Evolutionary conservation across 2,797 vertebrate genomes (phyloP), one percentile per base, ranked within the genome.

Genomic region (Gambusia yucatana): DNA sequence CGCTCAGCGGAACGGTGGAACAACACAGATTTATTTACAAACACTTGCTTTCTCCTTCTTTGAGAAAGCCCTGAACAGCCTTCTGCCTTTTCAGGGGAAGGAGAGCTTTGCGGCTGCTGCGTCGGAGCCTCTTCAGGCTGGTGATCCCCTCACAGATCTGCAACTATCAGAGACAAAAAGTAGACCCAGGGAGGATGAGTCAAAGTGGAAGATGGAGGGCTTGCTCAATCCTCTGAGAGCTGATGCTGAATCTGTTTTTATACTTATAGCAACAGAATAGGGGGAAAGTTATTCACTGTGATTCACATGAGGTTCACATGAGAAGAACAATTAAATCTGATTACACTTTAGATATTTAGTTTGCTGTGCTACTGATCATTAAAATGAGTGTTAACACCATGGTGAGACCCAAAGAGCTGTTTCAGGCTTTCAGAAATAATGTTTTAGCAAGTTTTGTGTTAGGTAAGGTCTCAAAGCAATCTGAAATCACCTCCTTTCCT

Each of bases 1-100:
- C 55, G 73, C 72, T 86, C 82, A n/a, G 82, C 14, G 5, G 77
- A 84, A 86, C 84, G n/a, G 80, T 13, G 6, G 75, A 84, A 86
- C 73, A 81, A 76, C 76, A 78, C 81, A 73, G 71, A 71, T 74
- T 76, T 79, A 41, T 75, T 78, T 77, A 72, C 65, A 52, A 87
- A 78, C 72, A 70, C 63, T 74, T 71, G 81, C 75, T 86, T 69
- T 85, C 82, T 84, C 67, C 43, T 81, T 57, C 33, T 33, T 75
- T 83, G 71, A 25, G 39, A 73, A 89, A 85, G 80, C 86, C 77
- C 50, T 6, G 6, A 75, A n/a, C 72, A 77, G 69, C 73, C 28
- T 33, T 30, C 3, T 44, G 16, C 73, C 30, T 43, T 79, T 74
- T 74, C 25, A 79, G 80, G 71, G 75, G 83, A 36, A 67, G 75